Evolutionary conservation across 2,797 vertebrate species (phyloP).

Genomic region (Spinibarbus caldwelli): DNA sequence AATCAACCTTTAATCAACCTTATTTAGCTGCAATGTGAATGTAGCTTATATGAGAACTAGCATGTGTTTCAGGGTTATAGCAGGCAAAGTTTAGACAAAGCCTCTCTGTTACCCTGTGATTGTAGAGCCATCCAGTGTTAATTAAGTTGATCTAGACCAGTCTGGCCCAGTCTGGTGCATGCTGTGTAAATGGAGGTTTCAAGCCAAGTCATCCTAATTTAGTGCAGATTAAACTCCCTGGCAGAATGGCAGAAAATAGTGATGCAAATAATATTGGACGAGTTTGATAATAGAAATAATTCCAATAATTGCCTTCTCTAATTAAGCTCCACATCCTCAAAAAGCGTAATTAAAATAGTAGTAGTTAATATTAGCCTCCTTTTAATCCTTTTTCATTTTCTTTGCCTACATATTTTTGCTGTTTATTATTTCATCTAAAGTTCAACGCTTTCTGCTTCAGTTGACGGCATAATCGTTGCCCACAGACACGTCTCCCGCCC

Average conservation of each 20-base stretch:
- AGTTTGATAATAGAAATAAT: conserved; percentile 74
- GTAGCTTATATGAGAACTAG: not conserved
- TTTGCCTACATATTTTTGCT: conserved; percentile 65
- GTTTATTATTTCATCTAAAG: conserved; percentile 79
- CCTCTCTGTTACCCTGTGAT: conserved; percentile 37
- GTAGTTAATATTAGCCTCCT: conserved; percentile 68
- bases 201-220: conserved; percentile 54
- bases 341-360: conserved; percentile 74
- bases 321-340: conserved; percentile 73
- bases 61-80: not conserved
- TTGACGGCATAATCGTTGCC: conserved; percentile 73
- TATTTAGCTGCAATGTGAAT: not conserved
- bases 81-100: not conserved
- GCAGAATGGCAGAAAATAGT: conserved; percentile 63
- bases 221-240: conserved; percentile 62
- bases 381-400: conserved; percentile 70
- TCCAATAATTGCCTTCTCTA: conserved; percentile 75
- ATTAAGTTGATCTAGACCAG: conserved; percentile 64
- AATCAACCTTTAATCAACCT: not conserved
- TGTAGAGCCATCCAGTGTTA: conserved; percentile 59
- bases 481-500: conserved; percentile 63
- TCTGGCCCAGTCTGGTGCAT: conserved; percentile 33
- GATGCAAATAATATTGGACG: conserved; percentile 68
- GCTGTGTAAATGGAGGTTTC: conserved; percentile 52
- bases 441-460: conserved; percentile 78